Evolutionary conservation across 2,113 vertebrate genomes (phyloP).

Genomic region (Pygathrix nemaeus): DNA sequence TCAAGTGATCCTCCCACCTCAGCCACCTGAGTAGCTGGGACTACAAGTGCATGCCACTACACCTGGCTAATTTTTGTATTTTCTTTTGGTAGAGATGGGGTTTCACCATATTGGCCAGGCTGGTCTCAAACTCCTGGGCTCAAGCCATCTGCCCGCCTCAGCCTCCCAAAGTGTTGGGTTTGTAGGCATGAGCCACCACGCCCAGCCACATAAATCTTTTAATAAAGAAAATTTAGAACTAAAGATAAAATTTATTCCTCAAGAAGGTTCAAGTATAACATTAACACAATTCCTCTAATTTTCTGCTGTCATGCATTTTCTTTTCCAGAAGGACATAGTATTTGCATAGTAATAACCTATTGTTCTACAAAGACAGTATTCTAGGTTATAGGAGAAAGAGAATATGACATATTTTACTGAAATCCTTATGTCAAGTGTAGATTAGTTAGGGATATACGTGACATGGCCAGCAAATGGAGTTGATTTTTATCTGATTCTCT

Average conservation of each 20-base stretch:
- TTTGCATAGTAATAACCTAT: slow-evolving; percentile 41
- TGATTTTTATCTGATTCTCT: slow-evolving; percentile 51
- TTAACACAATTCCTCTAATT: not conserved
- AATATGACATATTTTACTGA: slow-evolving; percentile 51
- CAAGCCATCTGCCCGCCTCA: no score
- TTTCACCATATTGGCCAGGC: no score
- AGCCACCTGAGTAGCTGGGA: no score
- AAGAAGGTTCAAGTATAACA: slow-evolving; percentile 37
- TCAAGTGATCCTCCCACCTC: no score
- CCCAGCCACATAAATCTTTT: not conserved
- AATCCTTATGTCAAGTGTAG: slow-evolving; percentile 32
- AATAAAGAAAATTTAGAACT: slow-evolving; percentile 38
- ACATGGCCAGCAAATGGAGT: slow-evolving; percentile 3
- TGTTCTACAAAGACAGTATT: slow-evolving; percentile 22
- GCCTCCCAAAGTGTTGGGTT: no score
- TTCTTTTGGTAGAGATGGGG: no score
- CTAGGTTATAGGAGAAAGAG: slow-evolving; percentile 1
- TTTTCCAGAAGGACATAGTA: not conserved
- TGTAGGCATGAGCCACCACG: no score
- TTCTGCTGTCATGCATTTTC: not conserved
- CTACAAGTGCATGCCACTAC: no score
- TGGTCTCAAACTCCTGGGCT: no score
- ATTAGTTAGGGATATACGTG: not conserved
- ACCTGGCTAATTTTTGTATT: no score
- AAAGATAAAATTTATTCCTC: slow-evolving; percentile 30